A percentile compares a stretch with the other conserved stretches of the same genome.
Evolutionary conservation across 2,888 invertebrate species (phyloP).

Genomic region (Drosophila prostipennis): DNA sequence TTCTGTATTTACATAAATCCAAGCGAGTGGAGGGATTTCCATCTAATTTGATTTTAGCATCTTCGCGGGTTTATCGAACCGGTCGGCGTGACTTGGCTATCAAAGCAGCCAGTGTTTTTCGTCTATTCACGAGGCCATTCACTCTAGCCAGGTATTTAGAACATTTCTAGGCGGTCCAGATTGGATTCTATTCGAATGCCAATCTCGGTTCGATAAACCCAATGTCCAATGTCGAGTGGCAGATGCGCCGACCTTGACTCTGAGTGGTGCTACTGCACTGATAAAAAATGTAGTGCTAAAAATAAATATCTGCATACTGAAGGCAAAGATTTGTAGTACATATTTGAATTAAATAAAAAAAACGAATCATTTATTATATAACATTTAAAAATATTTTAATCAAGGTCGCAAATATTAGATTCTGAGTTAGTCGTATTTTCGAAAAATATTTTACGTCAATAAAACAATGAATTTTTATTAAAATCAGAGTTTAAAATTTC

Average conservation of each 20-base stretch:
- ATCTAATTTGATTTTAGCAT: slow-evolving; percentile 32
- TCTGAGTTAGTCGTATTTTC: too few species aligned
- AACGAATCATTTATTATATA: too few species aligned
- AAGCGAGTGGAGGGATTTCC: slow-evolving; percentile 33
- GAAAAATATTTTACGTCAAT: too few species aligned
- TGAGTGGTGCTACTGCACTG: background rate
- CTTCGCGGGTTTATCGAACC: slow-evolving; percentile 56
- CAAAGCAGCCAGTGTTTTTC: slow-evolving; percentile 11
- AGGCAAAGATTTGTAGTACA: too few species aligned
- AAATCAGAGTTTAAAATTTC: too few species aligned
- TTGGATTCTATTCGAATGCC: background rate
- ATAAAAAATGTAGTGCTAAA: too few species aligned
- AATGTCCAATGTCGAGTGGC: slow-evolving; percentile 49
- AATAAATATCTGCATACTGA: too few species aligned
- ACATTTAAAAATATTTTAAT: too few species aligned
- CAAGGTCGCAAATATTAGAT: too few species aligned
- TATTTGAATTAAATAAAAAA: too few species aligned
- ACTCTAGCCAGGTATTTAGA: slow-evolving; percentile 58
- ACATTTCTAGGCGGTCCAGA: slow-evolving; percentile 40
- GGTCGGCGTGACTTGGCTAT: slow-evolving; percentile 24
- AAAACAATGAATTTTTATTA: too few species aligned
- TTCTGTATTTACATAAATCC: slow-evolving; percentile 58
- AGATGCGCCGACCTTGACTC: slow-evolving; percentile 58
- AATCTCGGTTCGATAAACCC: slow-evolving; percentile 9
- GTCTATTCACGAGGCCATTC: slow-evolving; percentile 48